phyloP scores from a whole-genome alignment of 2,888 invertebrate species.

The Loripinus fragilis region DNA sequence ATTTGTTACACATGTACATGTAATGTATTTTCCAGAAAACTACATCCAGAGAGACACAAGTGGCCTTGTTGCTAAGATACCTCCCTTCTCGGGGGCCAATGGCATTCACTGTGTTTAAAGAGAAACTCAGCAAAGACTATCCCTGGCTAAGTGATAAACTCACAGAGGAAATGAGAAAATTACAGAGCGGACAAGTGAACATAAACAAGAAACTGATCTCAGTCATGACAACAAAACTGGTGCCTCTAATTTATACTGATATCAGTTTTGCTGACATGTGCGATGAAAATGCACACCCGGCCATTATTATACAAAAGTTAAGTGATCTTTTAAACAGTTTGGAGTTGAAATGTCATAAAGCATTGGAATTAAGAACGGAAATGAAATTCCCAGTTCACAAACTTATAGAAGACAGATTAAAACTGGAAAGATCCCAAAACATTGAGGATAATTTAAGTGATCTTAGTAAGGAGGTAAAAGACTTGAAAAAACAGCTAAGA shows the following conservation, averaged over 20 bases:
- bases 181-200: conserved; percentile 51
- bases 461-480: conserved; percentile 48
- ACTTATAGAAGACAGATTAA: conserved; percentile 61
- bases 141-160: conserved; percentile 70
- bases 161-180: conserved; percentile 53
- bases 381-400: conserved; percentile 58
- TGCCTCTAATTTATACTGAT: conserved; percentile 47
- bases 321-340: conserved; percentile 48
- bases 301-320: conserved; percentile 53
- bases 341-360: conserved; percentile 53
- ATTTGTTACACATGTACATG: no score
- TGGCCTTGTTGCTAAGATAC: conserved; percentile 64
- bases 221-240: conserved; percentile 44
- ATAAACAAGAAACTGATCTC: conserved; percentile 49
- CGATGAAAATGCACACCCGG: conserved; percentile 52
- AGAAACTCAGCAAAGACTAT: conserved; percentile 69
- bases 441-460: conserved; percentile 36
- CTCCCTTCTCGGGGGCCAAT: conserved; percentile 70
- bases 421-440: conserved; percentile 43
- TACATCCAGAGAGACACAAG: conserved; percentile 64
- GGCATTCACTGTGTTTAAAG: conserved; percentile 69
- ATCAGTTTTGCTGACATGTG: conserved; percentile 26
- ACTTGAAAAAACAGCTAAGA: conserved; percentile 50
- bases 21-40: conserved; percentile 52
- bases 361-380: conserved; percentile 33